phyloP scores from a whole-genome alignment of 2,888 invertebrate genomes.

The Nomada fabriciana region DNA sequence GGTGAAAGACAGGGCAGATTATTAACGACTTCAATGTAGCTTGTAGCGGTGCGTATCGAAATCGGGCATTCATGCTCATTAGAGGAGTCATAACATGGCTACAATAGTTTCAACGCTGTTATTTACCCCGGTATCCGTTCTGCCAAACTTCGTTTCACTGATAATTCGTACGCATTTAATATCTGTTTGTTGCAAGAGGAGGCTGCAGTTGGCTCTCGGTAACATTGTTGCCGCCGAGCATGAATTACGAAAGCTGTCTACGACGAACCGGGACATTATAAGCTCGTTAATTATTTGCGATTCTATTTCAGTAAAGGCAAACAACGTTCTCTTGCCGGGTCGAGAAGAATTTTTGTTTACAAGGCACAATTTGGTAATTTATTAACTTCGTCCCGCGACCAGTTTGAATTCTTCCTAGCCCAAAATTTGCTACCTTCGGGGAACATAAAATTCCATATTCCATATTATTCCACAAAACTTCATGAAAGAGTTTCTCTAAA shows the following conservation, averaged over 20 bases:
- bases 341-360: too few relatives aligned
- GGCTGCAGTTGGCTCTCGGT: constrained; percentile 59
- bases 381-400: too few relatives aligned
- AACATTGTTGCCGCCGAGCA: constrained; percentile 59
- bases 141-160: too few relatives aligned
- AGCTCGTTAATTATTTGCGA: background rate
- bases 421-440: too few relatives aligned
- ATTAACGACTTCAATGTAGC: too few relatives aligned
- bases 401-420: too few relatives aligned
- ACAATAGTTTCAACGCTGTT: constrained; percentile 28
- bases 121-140: background rate
- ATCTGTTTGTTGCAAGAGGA: constrained; percentile 22
- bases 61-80: constrained; percentile 37
- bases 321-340: background rate
- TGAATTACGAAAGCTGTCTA: constrained; percentile 58
- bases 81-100: background rate
- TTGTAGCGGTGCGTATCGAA: background rate
- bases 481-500: background rate
- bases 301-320: background rate
- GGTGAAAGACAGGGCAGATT: background rate
- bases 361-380: too few relatives aligned
- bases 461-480: too few relatives aligned
- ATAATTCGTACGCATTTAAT: constrained; percentile 35
- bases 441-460: too few relatives aligned
- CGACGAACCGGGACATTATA: constrained; percentile 33